Evolutionary conservation across 1,140 invertebrate genomes (phyloP), one percentile per base, ranked within the genome.

Genomic region (Trichogramma pretiosum): DNA sequence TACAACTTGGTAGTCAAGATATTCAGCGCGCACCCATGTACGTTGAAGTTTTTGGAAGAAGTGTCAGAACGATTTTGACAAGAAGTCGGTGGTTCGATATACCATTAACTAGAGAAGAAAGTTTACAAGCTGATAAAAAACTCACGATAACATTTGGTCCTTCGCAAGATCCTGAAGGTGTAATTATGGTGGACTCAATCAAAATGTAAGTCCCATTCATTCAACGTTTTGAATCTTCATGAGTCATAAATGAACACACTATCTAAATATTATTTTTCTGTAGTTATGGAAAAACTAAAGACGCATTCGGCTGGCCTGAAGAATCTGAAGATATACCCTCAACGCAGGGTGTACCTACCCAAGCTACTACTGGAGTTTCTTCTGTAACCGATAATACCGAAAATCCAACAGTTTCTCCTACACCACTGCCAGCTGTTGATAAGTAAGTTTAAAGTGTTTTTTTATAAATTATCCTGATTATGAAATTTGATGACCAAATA

Each of bases 231-330:
- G 37, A n/a, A 24, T 16, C 5, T 26, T 24, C 24, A n/a, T 26
- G 14, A 41, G 24, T 26, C 1, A 14, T n/a, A n/a, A n/a, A n/a
- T n/a, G n/a, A n/a, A n/a, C 9, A 21, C 14, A 23, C 18, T 19
- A 13, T n/a, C n/a, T n/a, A n/a, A n/a, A n/a, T n/a, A n/a, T 18
- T 26, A 34, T 50, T 39, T 21, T 35, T 26, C 50, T 46, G 23
- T 19, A 81, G 77, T 52, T 90, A 97, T 67, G 92, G 91, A 2
- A 95, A 96, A 71, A 90, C 89, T 3, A 98, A 97, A 73, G 93
- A 97, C 64, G 75, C 83, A 0, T 95, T 98, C 70, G 93, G 92
- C 33, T 98, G 93, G 94, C 93, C 93, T 0, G 93, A 98, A 67
- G 93, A 97, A 62, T 81, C 78, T 11, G 93, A 96, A 59, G 93